These are phyloP conservation scores for Listrodromus nycthemerus DNA, from an alignment of 2,888 invertebrate genomes.

Conservation along the genomic window DNA sequence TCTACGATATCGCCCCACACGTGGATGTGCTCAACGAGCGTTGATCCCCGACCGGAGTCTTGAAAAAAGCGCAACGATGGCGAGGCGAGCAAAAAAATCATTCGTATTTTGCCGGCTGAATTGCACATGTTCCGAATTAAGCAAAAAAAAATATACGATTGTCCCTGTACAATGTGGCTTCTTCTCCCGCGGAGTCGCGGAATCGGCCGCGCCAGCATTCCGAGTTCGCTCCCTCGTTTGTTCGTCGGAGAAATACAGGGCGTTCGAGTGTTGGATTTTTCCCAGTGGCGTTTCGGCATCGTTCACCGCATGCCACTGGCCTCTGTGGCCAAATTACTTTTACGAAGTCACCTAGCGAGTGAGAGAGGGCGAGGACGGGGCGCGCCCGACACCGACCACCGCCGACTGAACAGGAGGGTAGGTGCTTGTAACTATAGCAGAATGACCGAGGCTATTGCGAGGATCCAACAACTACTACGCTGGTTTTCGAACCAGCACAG, in stretches of 20 bases:
- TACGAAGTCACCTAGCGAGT: slow-evolving; percentile 8
- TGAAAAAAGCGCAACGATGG: neutral
- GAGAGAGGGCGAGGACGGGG: neutral
- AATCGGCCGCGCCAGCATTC: slow-evolving; percentile 2
- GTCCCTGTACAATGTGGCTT: slow-evolving; percentile 1
- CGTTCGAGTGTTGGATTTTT: slow-evolving; percentile 25
- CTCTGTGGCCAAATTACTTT: slow-evolving; percentile 30
- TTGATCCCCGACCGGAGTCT: slow-evolving; percentile 16
- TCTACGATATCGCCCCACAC: neutral
- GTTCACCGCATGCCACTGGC: slow-evolving; percentile 31
- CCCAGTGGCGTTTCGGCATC: neutral
- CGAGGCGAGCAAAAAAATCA: neutral
- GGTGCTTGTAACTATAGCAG: slow-evolving; percentile 15
- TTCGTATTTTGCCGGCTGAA: neutral
- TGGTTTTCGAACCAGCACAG: slow-evolving; percentile 28
- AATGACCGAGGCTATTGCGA: slow-evolving; percentile 28
- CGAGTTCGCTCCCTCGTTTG: neutral
- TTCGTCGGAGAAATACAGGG: slow-evolving; percentile 18
- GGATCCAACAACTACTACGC: slow-evolving; percentile 13
- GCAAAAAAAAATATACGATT: neutral
- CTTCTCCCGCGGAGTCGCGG: neutral
- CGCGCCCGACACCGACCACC: slow-evolving; percentile 6
- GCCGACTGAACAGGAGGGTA: neutral
- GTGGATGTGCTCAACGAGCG: neutral
- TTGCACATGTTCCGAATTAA: neutral